phyloP scores from a whole-genome alignment of 2,888 invertebrate species.

The Callosobruchus maculatus region DNA sequence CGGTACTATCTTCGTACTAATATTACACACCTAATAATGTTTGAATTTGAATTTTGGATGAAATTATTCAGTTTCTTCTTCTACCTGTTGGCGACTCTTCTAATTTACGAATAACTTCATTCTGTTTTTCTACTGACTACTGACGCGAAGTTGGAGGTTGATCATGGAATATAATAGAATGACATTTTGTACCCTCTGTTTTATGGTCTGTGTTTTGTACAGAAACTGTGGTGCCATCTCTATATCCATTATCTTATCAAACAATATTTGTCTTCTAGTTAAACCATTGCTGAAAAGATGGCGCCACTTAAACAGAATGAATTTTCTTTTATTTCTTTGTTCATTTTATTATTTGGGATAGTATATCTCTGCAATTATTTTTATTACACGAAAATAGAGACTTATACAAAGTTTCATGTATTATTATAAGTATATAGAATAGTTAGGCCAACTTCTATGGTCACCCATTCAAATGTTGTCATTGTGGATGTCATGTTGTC shows the following conservation, averaged over 20 bases:
- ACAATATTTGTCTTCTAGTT: not conserved
- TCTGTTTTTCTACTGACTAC: not conserved
- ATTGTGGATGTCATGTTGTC: no score
- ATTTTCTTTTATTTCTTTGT: not conserved
- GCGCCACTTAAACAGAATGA: not conserved
- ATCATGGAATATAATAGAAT: not conserved
- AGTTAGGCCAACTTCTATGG: no score
- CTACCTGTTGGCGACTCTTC: not conserved
- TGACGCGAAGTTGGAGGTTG: not conserved
- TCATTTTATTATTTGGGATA: not conserved
- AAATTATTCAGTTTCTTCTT: slow-evolving; percentile 10
- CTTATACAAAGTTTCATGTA: not conserved
- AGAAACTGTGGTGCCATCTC: not conserved
- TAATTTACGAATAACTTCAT: slow-evolving; percentile 38
- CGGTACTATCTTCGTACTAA: not conserved
- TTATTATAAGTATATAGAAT: not conserved
- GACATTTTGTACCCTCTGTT: not conserved
- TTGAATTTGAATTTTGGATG: slow-evolving; percentile 5
- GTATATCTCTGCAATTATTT: not conserved
- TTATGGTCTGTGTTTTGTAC: no score
- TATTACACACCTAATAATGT: not conserved
- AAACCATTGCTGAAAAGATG: not conserved
- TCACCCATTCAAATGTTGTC: no score
- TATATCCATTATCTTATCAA: no score
- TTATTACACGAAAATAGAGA: not conserved